Base-by-base conservation (phyloP, 2,113 vertebrate genomes). In the Gymnarchus niloticus region DNA sequence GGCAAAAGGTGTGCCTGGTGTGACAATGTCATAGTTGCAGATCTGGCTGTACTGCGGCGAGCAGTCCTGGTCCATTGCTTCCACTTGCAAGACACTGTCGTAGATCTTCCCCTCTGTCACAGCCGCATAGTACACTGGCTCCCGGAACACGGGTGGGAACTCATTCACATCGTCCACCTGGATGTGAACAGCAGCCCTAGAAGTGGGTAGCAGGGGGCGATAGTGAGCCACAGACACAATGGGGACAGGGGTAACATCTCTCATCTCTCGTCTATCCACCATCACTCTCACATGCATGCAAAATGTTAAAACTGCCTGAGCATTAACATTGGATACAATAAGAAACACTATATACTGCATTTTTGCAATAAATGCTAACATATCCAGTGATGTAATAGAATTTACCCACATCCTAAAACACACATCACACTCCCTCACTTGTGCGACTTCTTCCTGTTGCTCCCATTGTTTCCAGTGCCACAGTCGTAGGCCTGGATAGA, bases 401-500 rank as follows among this genome's bases (percentile, higher is more conserved):
- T 6, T 12, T 23, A 21, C 69, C 12, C 23, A 1, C 46, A 17
- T n/a, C 28, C 44, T 21, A 19, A 5, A n/a, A 2, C 28, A 25
- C 0, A 9, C 21, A n/a, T 2, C 28, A 25, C 0, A 9, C 2
- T 81, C 76, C 95, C 97, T 93, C 89, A 99, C 98, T 99, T 99
- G 95, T 99, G 98, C 3, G 98, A 99, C 92, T 99, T 99, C 90
- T 99, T 99, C 97, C 96, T 97, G 92, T 95, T 94, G 0, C 91
- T 94, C 89, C 96, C 97, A n/a, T n/a, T 92, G 86, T 95, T 92
- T 77, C 95, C 95, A 0, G 95, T 92, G 0, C 98, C 98, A 8
- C 98, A 99, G 87, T 99, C 98, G 0, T 99, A 99, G 46, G 98
- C 98, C 91, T 99, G 98, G 91, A 99, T 98, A 88, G 98, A 95